Evolutionary conservation across 2,113 vertebrate species (phyloP), one percentile per base, ranked within the genome.

Genomic region (Varanus salvator): DNA sequence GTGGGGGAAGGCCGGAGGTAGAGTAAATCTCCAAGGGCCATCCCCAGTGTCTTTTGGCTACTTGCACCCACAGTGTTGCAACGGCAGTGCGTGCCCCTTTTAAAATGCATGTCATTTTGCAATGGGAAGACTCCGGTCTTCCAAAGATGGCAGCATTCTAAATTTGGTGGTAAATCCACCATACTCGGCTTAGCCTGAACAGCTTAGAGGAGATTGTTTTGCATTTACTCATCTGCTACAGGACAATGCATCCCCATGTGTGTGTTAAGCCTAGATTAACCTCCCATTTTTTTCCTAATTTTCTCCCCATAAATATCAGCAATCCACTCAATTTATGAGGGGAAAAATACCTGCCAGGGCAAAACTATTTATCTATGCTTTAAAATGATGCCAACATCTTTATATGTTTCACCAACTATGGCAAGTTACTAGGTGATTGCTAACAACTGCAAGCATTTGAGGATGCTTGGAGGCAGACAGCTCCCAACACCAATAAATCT

Each of bases 101-200:
- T 44, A 44, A 44, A 81, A 81, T 81, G 78, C 50, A 81, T 86
- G 52, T 90, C 60, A 74, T 89, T 90, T 93, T 92, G 84, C 87
- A 80, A 90, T 85, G 80, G 87, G 93, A 94, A 93, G 27, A 75
- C 44, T 78, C 91, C 72, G 87, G 76, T 48, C 85, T n/a, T 89
- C 87, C 75, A 92, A 23, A 25, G 25, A 92, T 68, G 11, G 48
- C 34, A 44, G 29, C 68, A 66, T 38, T 27, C 9, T 50, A 25
- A 54, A 81, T 25, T 78, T 48, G 75, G 50, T n/a, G 23, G 52
- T 3, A 54, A 52, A 80, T 31, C 77, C 25, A 38, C 74, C 19
- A 34, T 76, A 34, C 34, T 76, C 17, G 21, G 34, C 34, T 76
- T 76, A 34, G 74, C 2, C 19, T 6, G 9, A 17, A 38, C 74